Evolutionary conservation across 1,140 invertebrate species (phyloP).

Genomic region (Semibalanus balanoides): DNA sequence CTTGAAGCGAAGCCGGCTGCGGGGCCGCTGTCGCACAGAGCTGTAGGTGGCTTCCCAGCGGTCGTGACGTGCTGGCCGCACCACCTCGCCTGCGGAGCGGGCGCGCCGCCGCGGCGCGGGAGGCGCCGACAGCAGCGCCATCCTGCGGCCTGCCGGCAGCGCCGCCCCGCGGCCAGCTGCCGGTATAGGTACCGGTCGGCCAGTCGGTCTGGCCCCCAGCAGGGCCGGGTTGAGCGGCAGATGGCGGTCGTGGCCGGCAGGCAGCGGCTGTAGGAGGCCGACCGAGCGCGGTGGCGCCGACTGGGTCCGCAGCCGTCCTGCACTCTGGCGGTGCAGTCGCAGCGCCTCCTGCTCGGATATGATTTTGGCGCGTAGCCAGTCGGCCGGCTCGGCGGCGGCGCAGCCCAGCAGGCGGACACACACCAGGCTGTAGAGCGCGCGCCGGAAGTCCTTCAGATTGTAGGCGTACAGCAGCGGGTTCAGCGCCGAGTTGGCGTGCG

Average conservation of each 20-base stretch:
- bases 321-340: neutral
- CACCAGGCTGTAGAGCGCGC: slow-evolving; percentile 36
- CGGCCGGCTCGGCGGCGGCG: neutral
- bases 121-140: neutral
- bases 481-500: slow-evolving; percentile 73
- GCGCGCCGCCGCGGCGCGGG: too few species aligned
- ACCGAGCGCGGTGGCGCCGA: neutral
- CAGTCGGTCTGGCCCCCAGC: neutral
- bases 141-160: too few species aligned
- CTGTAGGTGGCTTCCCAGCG: too few species aligned
- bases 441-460: slow-evolving; percentile 68
- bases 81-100: neutral
- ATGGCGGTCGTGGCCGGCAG: neutral
- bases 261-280: neutral
- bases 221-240: neutral
- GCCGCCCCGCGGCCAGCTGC: too few species aligned
- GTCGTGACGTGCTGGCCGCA: too few species aligned
- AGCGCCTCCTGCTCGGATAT: neutral
- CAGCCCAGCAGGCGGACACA: neutral
- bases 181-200: too few species aligned
- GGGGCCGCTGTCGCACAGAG: neutral
- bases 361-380: neutral
- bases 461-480: slow-evolving; percentile 81
- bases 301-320: neutral
- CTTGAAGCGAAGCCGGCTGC: neutral